Conservation (phyloP, 2,113 vertebrate species). For the Hippocampus abdominalis region DNA sequence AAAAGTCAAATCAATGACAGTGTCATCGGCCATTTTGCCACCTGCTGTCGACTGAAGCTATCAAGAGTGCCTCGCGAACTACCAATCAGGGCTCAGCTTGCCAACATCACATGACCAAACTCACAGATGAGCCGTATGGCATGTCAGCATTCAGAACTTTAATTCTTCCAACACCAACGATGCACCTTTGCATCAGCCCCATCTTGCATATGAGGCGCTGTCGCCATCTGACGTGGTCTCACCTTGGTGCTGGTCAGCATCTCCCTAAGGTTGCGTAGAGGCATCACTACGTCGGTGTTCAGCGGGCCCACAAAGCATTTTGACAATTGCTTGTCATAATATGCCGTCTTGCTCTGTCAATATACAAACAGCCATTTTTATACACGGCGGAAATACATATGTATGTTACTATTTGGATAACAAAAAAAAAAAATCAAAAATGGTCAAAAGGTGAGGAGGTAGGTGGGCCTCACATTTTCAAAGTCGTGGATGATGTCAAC, state of each 20-base stretch:
- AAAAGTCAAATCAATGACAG: neutral
- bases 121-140: too few relatives aligned
- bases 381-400: neutral
- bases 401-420: neutral
- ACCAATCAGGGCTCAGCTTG: too few relatives aligned
- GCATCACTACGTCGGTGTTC: slow-evolving; percentile 88
- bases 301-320: slow-evolving; percentile 93
- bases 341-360: slow-evolving; percentile 86
- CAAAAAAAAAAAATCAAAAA: neutral
- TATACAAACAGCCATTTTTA: neutral
- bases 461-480: slow-evolving; percentile 71
- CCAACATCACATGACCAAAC: too few relatives aligned
- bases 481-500: slow-evolving; percentile 97
- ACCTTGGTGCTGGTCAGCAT: slow-evolving; percentile 90
- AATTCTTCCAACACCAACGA: too few relatives aligned
- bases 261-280: slow-evolving; percentile 89
- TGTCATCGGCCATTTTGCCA: too few relatives aligned
- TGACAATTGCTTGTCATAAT: slow-evolving; percentile 87
- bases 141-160: too few relatives aligned
- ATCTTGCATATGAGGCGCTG: too few relatives aligned
- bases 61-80: too few relatives aligned
- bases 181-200: too few relatives aligned
- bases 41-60: too few relatives aligned
- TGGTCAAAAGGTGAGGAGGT: too few relatives aligned
- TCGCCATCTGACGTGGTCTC: slow-evolving; percentile 14